phyloP scores from a whole-genome alignment of 37 sponge, comb jelly and placozoan genomes.

The Geodia barretti region DNA sequence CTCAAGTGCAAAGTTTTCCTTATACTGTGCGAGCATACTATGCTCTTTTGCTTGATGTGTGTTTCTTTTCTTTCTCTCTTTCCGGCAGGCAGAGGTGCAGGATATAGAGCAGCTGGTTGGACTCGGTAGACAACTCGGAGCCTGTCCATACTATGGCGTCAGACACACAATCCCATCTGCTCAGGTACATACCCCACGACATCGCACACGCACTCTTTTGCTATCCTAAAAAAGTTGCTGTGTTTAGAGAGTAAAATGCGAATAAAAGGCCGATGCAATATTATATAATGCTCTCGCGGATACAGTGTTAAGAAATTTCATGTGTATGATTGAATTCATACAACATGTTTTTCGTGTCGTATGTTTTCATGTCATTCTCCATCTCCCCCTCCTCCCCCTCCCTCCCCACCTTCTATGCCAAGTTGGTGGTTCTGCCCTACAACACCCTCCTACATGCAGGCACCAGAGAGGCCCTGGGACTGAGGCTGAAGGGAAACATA shows the following conservation, averaged over 20 bases:
- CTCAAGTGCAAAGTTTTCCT: too few relatives aligned
- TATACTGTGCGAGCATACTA: too few relatives aligned
- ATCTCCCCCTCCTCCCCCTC: neutral
- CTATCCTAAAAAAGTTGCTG: too few relatives aligned
- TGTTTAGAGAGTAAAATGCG: neutral
- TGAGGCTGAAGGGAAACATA: conserved; percentile 84
- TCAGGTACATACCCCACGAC: conserved; percentile 47
- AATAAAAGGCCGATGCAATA: neutral
- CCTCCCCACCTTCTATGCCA: neutral
- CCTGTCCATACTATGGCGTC: conserved; percentile 96
- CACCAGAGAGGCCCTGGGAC: conserved; percentile 83
- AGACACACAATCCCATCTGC: conserved; percentile 82
- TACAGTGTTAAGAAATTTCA: neutral
- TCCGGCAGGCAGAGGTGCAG: conserved; percentile 66
- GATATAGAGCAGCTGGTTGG: conserved; percentile 93
- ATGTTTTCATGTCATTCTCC: neutral
- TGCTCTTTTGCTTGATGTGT: neutral
- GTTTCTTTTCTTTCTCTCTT: neutral
- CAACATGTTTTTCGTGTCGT: neutral
- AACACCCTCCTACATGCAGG: conserved; percentile 86
- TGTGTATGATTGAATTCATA: neutral
- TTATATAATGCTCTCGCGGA: neutral
- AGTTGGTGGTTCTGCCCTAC: conserved; percentile 96
- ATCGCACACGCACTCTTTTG: too few relatives aligned
- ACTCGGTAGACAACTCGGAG: conserved; percentile 67